Evolutionary conservation across 2,113 vertebrate genomes (phyloP), one percentile per base, ranked within the genome.

Genomic region (Herpetotheres cachinnans): DNA sequence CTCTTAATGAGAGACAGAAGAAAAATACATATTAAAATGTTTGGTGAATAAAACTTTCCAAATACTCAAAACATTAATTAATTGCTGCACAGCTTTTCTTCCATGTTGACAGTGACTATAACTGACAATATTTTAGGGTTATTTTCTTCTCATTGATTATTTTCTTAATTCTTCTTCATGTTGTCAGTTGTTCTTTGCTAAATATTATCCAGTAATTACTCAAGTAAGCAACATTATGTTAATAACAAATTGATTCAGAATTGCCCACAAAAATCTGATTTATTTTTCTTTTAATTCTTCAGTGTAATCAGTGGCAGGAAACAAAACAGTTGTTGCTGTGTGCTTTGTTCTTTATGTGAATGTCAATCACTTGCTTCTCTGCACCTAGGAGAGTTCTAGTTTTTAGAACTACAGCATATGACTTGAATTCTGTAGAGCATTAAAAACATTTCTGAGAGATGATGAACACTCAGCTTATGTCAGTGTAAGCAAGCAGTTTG

Each of bases 81-180:
- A 77, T 63, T 82, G 42, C 67, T 89, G 63, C 72, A 54, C 47
- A 89, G 69, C 55, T 92, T 89, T 94, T 90, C 38, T 89, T 71
- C 44, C 6, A 2, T 61, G 16, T 90, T 95, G 86, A 67, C 83
- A 86, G 25, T 74, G 40, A 77, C 73, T 93, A 21, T 44, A 90
- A 71, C 47, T 93, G 83, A 36, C 89, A 74, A 44, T 92, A 72
- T 85, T 84, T 92, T 92, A 59, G 44, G 13, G 47, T 86, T 84
- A 55, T 90, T 96, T 84, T 61, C 61, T 79, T 93, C 72, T 96
- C 30, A 95, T 97, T 90, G 86, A 95, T 96, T 82, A 79, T 76
- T 93, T 95, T 78, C 77, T 89, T 89, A 90, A 73, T 86, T 93
- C 4, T 88, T 93, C n/a, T 79, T 91, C 32, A 5, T 61, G 25